A percentile compares a stretch with the other conserved stretches of the same genome.
Conservation (phyloP, 2,113 vertebrate genomes). For the Platichthys stellatus region DNA sequence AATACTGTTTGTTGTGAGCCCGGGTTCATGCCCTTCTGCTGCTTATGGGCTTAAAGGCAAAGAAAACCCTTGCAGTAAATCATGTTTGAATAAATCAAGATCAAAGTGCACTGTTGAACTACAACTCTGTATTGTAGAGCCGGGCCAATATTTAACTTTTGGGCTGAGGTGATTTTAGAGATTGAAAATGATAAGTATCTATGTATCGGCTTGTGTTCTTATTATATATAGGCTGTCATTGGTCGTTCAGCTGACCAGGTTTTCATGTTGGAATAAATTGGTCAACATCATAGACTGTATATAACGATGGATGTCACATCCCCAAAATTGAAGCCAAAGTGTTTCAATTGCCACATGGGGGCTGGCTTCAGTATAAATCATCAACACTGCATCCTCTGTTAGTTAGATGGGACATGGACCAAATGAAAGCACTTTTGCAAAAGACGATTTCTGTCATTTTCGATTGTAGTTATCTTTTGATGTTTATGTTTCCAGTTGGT, state of each 20-base stretch:
- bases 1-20: not conserved
- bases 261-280: not conserved
- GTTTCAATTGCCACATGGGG: no score
- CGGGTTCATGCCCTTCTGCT: not conserved
- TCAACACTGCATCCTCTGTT: no score
- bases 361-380: no score
- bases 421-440: no score
- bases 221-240: not conserved
- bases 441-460: no score
- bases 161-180: not conserved
- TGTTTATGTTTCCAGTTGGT: no score
- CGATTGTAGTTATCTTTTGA: no score
- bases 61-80: conserved; percentile 1
- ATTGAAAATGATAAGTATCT: not conserved
- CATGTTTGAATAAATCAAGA: conserved; percentile 4
- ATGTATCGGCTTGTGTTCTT: not conserved
- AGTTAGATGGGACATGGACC: no score
- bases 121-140: not conserved
- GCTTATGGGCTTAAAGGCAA: not conserved
- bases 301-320: no score
- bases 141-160: not conserved
- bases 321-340: no score
- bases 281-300: not conserved
- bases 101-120: not conserved
- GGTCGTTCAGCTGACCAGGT: not conserved